Evolutionary conservation across 2,888 invertebrate genomes (phyloP).

Genomic region (Zygothrica quintamaculata): DNA sequence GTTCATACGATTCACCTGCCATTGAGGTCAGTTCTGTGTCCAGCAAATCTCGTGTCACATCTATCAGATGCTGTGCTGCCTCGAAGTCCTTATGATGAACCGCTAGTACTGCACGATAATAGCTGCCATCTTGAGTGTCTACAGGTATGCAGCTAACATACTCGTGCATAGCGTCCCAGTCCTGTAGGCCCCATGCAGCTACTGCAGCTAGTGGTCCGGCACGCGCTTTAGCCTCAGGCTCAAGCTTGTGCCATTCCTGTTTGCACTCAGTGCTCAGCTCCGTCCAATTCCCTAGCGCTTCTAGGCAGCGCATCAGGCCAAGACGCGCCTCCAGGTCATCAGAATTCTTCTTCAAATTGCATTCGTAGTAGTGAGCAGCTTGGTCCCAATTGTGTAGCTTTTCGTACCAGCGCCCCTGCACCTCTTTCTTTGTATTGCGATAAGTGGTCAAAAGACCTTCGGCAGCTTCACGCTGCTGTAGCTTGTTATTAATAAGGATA

Average conservation of each 20-base stretch:
- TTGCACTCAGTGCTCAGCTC: slow-evolving; percentile 92
- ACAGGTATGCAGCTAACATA: slow-evolving; percentile 95
- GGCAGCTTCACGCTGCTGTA: slow-evolving; percentile 99
- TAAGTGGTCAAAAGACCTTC: slow-evolving; percentile 95
- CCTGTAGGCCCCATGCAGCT: slow-evolving; percentile 97
- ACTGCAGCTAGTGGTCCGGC: slow-evolving; percentile 97
- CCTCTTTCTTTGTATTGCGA: slow-evolving; percentile 88
- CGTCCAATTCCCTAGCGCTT: slow-evolving; percentile 98
- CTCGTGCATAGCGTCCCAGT: slow-evolving; percentile 97
- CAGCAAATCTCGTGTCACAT: slow-evolving; percentile 95
- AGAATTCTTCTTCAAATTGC: slow-evolving; percentile 88
- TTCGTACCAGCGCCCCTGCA: slow-evolving; percentile 98
- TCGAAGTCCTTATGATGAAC: slow-evolving; percentile 92
- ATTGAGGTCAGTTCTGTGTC: slow-evolving; percentile 99
- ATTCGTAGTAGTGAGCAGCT: slow-evolving; percentile 94
- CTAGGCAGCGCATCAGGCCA: slow-evolving; percentile 97
- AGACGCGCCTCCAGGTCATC: slow-evolving; percentile 92
- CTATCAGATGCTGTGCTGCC: slow-evolving; percentile 91
- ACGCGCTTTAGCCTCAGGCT: slow-evolving; percentile 86
- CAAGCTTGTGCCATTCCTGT: slow-evolving; percentile 90
- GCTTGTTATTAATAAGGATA: slow-evolving; percentile 98
- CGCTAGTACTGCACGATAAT: slow-evolving; percentile 96
- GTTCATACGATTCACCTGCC: slow-evolving; percentile 97
- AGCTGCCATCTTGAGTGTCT: slow-evolving; percentile 97
- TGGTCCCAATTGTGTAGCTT: slow-evolving; percentile 99